These are phyloP conservation scores for Leptoteleia sp. DNA, from an alignment of 1,140 invertebrate genomes.

Conservation along the genomic window DNA sequence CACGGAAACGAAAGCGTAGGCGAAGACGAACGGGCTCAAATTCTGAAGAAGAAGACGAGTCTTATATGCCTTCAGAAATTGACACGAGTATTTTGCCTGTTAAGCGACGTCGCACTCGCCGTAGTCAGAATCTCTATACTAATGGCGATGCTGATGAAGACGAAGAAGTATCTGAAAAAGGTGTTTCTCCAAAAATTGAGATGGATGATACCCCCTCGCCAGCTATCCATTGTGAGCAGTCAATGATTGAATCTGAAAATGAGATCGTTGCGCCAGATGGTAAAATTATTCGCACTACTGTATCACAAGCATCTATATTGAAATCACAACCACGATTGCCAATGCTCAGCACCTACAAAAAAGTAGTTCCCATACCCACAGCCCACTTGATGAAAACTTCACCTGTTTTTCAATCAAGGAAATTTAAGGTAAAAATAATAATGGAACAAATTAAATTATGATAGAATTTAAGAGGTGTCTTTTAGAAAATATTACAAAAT, in stretches of 20 bases:
- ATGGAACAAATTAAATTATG: no score
- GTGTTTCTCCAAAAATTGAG: conserved; percentile 24
- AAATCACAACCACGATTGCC: not conserved
- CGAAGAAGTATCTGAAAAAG: conserved; percentile 19
- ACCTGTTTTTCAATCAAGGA: conserved; percentile 20
- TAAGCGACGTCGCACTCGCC: conserved; percentile 62
- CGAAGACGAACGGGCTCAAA: conserved; percentile 69
- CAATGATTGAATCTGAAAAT: conserved; percentile 72
- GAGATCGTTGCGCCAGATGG: conserved; percentile 54
- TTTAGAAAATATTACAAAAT: no score
- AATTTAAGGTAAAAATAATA: conserved; percentile 20
- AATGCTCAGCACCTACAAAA: conserved; percentile 12
- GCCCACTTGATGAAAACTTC: conserved; percentile 62
- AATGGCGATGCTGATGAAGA: conserved; percentile 63
- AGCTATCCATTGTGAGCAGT: conserved; percentile 71
- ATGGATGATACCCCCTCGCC: conserved; percentile 59
- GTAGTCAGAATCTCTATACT: conserved; percentile 34
- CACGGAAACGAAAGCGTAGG: conserved; percentile 72
- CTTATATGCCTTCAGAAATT: conserved; percentile 55
- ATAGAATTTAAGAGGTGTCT: no score
- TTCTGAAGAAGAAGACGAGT: conserved; percentile 75
- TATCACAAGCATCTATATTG: not conserved
- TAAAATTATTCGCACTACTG: conserved; percentile 28
- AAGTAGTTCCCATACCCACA: conserved; percentile 16
- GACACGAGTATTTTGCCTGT: conserved; percentile 8